Evolutionary conservation across 2,797 vertebrate genomes (phyloP), one percentile per base, ranked within the genome.

Genomic region (Syngnathus rostellatus): DNA sequence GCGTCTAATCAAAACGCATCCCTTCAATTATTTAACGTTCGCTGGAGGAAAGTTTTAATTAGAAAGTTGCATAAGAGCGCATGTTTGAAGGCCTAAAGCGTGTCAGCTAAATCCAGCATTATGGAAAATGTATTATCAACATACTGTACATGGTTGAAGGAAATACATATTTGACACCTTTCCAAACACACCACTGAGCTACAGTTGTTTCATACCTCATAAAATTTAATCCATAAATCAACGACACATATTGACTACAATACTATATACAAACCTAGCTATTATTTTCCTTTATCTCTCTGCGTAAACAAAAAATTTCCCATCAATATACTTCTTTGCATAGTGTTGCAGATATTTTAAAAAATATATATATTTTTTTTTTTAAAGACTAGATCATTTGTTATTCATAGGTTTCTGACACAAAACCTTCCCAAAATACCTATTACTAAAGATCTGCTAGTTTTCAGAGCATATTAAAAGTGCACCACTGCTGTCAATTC

Each of bases 21-120:
- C 53, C 9, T 68, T 66, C 70, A 57, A 69, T 76, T 48, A 67
- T 68, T 48, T 72, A 73, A 76, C 75, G 60, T 65, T 19, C 0
- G 58, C 66, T 69, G 43, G 66, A 72, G 64, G 62, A 73, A 69
- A 70, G 10, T 71, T 67, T 62, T 75, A 70, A 76, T 76, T 69
- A 68, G 19, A 73, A 72, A 67, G 63, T 55, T 63, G 61, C 31
- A 66, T 25, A n/a, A 62, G 62, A 43, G 31, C 68, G 58, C 43
- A 31, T 61, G 25, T 38, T 25, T 65, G 8, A 17, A 45, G 37
- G 39, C 19, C 21, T 19, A 0, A 9, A 67, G 38, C 59, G 16
- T 57, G 25, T 17, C 54, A 48, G 55, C 38, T 48, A 17, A 55
- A 66, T 62, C 0, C 38, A 59, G 58, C 1, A 59, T n/a, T 16